A percentile compares a stretch with the other conserved stretches of the same genome.
phyloP scores from a whole-genome alignment of 2,888 invertebrate species.

The Thymelicus lineola region DNA sequence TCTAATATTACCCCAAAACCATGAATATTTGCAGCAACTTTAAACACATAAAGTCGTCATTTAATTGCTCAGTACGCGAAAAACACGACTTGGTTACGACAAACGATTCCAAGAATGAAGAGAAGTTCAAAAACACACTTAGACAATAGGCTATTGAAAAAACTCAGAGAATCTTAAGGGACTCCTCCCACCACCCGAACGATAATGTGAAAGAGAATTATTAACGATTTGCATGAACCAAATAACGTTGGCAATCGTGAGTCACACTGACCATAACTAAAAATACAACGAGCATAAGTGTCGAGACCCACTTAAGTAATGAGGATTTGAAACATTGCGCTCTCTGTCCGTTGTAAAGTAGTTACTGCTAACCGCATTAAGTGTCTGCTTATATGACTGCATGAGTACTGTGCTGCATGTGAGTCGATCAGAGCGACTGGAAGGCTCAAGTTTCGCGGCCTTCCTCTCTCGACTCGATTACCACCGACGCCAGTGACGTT shows the following conservation, averaged over 20 bases:
- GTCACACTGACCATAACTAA: conserved; percentile 28
- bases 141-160: conserved; percentile 70
- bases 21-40: conserved; percentile 33
- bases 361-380: conserved; percentile 38
- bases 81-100: conserved; percentile 44
- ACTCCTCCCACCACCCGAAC: conserved; percentile 8
- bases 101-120: conserved; percentile 62
- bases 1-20: conserved; percentile 17
- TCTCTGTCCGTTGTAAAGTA: conserved; percentile 27
- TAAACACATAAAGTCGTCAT: conserved; percentile 45
- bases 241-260: conserved; percentile 27
- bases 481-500: conserved; percentile 74
- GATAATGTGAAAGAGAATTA: conserved; percentile 23
- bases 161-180: conserved; percentile 58
- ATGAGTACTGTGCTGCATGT: conserved; percentile 51
- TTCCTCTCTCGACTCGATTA: conserved; percentile 79
- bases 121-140: conserved; percentile 58
- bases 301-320: conserved; percentile 29
- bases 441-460: conserved; percentile 79
- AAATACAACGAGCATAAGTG: conserved; percentile 18
- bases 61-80: conserved; percentile 46
- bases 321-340: conserved; percentile 36
- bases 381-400: conserved; percentile 41
- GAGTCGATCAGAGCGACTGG: conserved; percentile 71
- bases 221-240: conserved; percentile 23